Percentiles rank a stretch among this genome's conserved stretches.
Evolutionary conservation across 2,888 invertebrate genomes (phyloP).

Genomic region (Synanthedon formicaeformis): DNA sequence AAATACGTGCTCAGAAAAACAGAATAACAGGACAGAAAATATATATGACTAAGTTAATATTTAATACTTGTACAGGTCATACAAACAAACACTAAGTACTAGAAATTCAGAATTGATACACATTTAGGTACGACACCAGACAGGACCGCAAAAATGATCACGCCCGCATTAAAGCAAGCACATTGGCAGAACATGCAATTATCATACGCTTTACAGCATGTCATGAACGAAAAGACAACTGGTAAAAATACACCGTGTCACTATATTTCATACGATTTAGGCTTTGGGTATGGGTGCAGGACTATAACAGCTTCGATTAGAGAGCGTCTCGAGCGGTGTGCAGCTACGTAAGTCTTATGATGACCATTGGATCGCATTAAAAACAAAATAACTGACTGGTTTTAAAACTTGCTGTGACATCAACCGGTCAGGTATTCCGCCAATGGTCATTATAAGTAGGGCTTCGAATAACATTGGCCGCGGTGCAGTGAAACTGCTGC

Average conservation of each 20-base stretch:
- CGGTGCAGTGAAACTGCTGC: conserved; percentile 73
- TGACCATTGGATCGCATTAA: conserved; percentile 26
- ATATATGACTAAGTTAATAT: not conserved
- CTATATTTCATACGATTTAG: conserved; percentile 23
- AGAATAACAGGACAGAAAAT: conserved; percentile 1
- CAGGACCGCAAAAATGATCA: not conserved
- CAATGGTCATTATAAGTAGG: conserved; percentile 27
- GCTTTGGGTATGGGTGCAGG: conserved; percentile 39
- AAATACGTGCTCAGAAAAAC: conserved; percentile 9
- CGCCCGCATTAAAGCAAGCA: not conserved
- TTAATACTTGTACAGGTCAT: too few relatives aligned
- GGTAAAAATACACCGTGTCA: not conserved
- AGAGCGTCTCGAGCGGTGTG: conserved; percentile 25
- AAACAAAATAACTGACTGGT: conserved; percentile 24
- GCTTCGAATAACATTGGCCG: conserved; percentile 40
- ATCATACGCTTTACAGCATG: conserved; percentile 47
- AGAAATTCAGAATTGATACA: too few relatives aligned
- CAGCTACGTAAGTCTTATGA: conserved; percentile 38
- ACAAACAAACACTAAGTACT: too few relatives aligned
- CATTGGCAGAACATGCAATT: conserved; percentile 12
- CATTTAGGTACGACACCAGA: too few relatives aligned
- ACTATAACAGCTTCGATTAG: conserved; percentile 41
- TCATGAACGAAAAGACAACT: not conserved
- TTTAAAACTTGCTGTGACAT: conserved; percentile 6
- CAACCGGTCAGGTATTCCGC: conserved; percentile 18